A percentile compares a stretch with the other conserved stretches of the same genome.
Conservation (phyloP, 2,113 vertebrate genomes). For the Nycticorax nycticorax region DNA sequence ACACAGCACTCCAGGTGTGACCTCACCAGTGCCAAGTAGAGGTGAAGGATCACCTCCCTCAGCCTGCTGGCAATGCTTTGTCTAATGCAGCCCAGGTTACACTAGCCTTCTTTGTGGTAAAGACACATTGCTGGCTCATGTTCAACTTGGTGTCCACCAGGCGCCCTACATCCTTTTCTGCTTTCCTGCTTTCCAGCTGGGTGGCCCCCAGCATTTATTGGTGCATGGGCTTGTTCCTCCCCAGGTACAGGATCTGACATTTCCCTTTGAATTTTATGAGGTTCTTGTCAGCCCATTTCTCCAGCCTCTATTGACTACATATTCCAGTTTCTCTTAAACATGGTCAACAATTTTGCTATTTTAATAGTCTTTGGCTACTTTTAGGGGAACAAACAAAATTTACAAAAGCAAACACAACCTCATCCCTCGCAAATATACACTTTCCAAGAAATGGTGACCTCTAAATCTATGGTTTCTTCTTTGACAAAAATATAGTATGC, state of each 20-base stretch:
- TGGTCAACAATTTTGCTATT: background rate
- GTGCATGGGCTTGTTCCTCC: background rate
- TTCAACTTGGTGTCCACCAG: background rate
- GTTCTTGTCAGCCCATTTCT: background rate
- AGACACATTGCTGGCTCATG: background rate
- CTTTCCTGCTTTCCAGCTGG: background rate
- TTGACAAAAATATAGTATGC: background rate
- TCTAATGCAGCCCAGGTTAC: background rate
- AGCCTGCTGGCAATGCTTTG: background rate
- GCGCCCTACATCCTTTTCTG: background rate
- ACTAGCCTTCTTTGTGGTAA: background rate
- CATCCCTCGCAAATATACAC: background rate
- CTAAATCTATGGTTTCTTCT: conserved; percentile 23
- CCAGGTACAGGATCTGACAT: background rate
- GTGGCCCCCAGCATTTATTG: background rate
- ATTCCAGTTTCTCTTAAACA: background rate
- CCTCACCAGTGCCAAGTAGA: background rate
- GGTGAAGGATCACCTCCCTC: background rate
- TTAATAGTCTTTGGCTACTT: conserved; percentile 2
- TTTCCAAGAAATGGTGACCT: background rate
- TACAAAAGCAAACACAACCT: background rate
- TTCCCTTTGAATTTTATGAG: background rate
- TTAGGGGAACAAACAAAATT: background rate
- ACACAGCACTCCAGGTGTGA: background rate
- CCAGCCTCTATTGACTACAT: background rate